Percentiles rank a stretch among this genome's conserved stretches.
Conservation (phyloP, 2,888 invertebrate species). For the Gari tellinella region DNA sequence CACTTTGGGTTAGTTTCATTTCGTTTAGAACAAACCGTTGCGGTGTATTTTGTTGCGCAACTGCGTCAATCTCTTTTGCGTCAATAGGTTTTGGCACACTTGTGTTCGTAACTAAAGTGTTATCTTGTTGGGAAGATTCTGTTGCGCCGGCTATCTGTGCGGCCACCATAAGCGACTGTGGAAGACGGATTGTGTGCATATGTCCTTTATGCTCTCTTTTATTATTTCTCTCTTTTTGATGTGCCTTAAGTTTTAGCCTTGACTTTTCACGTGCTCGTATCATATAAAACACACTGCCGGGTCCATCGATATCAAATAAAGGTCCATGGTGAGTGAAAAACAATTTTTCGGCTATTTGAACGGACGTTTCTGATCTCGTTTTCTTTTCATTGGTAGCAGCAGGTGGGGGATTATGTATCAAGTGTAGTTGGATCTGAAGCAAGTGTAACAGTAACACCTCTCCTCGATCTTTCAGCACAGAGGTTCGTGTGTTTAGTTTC, state of each 20-base stretch:
- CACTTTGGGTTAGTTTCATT: not conserved
- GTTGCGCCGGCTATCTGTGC: slow-evolving; percentile 63
- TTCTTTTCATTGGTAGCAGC: slow-evolving; percentile 37
- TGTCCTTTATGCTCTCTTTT: slow-evolving; percentile 42
- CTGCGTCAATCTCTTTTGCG: slow-evolving; percentile 32
- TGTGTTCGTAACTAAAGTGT: not conserved
- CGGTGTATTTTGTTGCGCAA: slow-evolving; percentile 26
- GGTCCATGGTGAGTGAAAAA: slow-evolving; percentile 79
- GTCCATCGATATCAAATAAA: slow-evolving; percentile 80
- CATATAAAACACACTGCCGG: slow-evolving; percentile 82
- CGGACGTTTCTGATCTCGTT: slow-evolving; percentile 63
- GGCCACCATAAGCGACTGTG: slow-evolving; percentile 63
- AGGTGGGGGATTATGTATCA: slow-evolving; percentile 59
- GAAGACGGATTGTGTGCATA: slow-evolving; percentile 59
- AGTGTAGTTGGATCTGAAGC: slow-evolving; percentile 61
- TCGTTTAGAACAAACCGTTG: slow-evolving; percentile 2
- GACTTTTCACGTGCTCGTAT: slow-evolving; percentile 74
- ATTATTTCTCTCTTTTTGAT: slow-evolving; percentile 47
- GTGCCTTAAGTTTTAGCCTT: slow-evolving; percentile 42
- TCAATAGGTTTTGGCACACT: slow-evolving; percentile 1
- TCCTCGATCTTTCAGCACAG: slow-evolving; percentile 66
- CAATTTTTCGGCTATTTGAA: slow-evolving; percentile 72
- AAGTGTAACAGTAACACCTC: slow-evolving; percentile 75
- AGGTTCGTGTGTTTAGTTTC: slow-evolving; percentile 72
- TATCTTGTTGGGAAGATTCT: slow-evolving; percentile 17